phyloP scores from a whole-genome alignment of 2,113 vertebrate genomes.

The Lophochroa leadbeateri region DNA sequence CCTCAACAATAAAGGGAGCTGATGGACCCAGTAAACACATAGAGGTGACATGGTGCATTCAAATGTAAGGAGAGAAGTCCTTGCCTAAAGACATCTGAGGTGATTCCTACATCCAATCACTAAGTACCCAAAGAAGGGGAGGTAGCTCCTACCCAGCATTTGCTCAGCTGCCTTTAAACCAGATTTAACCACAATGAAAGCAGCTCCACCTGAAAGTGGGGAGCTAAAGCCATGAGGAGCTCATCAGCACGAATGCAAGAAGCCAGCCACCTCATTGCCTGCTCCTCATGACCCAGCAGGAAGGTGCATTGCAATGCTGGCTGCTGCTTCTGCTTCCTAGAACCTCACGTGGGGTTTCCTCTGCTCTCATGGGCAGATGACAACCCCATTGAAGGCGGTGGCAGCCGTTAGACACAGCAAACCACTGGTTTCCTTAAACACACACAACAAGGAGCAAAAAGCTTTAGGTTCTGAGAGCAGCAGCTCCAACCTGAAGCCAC shows the following conservation, averaged over 20 bases:
- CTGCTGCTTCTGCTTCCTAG: neutral
- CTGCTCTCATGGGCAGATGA: accelerated
- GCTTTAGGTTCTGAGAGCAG: neutral
- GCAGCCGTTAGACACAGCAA: neutral
- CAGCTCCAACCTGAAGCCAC: neutral
- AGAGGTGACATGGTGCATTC: neutral
- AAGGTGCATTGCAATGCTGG: neutral
- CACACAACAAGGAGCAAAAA: accelerated
- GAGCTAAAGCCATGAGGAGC: neutral
- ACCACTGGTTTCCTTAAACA: accelerated
- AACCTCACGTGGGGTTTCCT: accelerated
- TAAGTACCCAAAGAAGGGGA: too few relatives aligned
- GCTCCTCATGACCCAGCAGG: neutral
- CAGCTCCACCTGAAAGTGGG: neutral
- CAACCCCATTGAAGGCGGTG: accelerated
- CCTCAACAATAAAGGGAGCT: neutral
- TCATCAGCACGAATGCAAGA: neutral
- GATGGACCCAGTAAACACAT: accelerated
- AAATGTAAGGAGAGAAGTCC: neutral
- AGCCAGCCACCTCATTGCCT: accelerated
- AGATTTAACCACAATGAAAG: neutral
- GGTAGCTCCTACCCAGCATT: neutral
- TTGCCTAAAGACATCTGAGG: neutral
- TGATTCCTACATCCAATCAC: too few relatives aligned
- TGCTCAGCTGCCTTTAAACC: neutral